Conservation (phyloP, 2,797 vertebrate genomes). For the Natrix natrix region DNA sequence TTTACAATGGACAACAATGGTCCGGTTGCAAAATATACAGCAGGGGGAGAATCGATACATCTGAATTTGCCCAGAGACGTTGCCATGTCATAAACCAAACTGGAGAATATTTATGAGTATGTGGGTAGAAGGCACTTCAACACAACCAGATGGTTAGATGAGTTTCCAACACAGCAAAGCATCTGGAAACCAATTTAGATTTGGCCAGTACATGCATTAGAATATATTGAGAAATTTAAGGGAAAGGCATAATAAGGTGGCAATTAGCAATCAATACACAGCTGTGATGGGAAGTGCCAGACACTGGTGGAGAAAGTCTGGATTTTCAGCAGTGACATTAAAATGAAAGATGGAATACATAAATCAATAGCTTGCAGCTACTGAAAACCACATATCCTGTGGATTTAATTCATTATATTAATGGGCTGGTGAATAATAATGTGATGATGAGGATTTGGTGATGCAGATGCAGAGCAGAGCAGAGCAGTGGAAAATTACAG, state of each 20-base stretch:
- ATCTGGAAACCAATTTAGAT: constrained; percentile 34
- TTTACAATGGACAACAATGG: constrained; percentile 68
- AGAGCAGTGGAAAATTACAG: constrained; percentile 45
- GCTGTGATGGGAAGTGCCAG: background rate
- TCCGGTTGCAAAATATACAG: constrained; percentile 55
- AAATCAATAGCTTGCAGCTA: constrained; percentile 22
- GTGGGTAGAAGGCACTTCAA: background rate
- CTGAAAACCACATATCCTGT: background rate
- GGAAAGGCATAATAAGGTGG: constrained; percentile 13
- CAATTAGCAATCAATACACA: constrained; percentile 11
- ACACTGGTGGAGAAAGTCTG: constrained; percentile 35
- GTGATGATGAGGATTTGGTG: constrained; percentile 48
- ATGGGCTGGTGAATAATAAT: constrained; percentile 12
- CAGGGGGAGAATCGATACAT: constrained; percentile 59
- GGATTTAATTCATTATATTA: constrained; percentile 38
- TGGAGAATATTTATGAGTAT: constrained; percentile 39
- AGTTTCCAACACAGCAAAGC: background rate
- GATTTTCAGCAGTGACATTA: constrained; percentile 28
- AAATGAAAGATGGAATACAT: constrained; percentile 30
- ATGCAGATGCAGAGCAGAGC: background rate
- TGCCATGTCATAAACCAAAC: constrained; percentile 54
- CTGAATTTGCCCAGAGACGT: constrained; percentile 74
- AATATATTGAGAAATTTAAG: constrained; percentile 35
- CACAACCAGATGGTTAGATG: constrained; percentile 27
- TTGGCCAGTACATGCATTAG: constrained; percentile 26